These are phyloP conservation scores for Smithornis capensis DNA, from an alignment of 2,113 vertebrate species.

Conservation along the genomic window DNA sequence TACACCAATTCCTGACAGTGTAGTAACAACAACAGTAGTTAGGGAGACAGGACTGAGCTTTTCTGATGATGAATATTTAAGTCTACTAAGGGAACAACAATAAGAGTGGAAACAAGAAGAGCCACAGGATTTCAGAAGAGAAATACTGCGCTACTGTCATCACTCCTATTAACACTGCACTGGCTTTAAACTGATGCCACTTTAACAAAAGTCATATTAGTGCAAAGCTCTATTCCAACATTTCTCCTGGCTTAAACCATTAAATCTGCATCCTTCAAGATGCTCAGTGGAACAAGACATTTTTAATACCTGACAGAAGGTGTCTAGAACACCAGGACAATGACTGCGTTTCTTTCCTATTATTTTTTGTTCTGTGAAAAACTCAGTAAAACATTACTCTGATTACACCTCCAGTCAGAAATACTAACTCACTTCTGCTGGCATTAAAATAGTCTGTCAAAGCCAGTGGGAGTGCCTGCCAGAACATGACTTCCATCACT, in stretches of 20 bases:
- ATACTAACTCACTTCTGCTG: neutral
- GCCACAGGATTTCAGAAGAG: neutral
- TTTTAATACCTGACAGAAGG: neutral
- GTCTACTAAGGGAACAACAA: neutral
- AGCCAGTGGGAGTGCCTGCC: slow-evolving; percentile 13
- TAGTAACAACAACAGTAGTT: neutral
- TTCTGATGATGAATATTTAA: neutral
- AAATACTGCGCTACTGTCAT: neutral
- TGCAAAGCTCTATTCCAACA: neutral
- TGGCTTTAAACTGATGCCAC: neutral
- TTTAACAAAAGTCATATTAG: neutral
- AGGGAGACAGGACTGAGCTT: neutral
- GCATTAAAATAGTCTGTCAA: neutral
- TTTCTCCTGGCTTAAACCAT: neutral
- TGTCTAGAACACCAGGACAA: neutral
- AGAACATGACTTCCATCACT: slow-evolving; percentile 9
- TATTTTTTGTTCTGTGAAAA: neutral
- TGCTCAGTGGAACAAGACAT: neutral
- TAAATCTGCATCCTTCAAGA: neutral
- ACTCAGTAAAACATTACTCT: neutral
- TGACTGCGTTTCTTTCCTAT: neutral
- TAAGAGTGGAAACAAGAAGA: neutral
- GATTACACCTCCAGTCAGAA: neutral
- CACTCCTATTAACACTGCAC: neutral
- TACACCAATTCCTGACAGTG: neutral